phyloP scores from a whole-genome alignment of 2,113 vertebrate genomes.

The Cebus imitator region DNA sequence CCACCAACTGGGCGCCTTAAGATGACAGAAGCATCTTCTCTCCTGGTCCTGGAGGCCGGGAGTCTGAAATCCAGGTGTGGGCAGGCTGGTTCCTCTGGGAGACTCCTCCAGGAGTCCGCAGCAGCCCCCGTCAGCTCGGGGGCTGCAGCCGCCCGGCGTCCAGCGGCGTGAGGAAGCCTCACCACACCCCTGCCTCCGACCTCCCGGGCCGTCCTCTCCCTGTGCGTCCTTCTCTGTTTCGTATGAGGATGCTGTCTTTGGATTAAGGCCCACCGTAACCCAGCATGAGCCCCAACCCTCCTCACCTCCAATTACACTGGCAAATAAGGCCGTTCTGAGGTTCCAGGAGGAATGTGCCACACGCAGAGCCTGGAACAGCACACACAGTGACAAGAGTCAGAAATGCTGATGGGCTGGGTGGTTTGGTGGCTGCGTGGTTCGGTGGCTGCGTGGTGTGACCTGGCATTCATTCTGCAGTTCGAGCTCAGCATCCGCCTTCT shows the following conservation, averaged over 20 bases:
- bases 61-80: background rate
- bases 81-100: background rate
- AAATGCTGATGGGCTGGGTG: background rate
- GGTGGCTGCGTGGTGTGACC: accelerated
- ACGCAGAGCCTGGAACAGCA: background rate
- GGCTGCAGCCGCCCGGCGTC: background rate
- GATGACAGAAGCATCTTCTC: background rate
- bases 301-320: background rate
- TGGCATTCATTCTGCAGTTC: too few relatives aligned
- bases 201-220: background rate
- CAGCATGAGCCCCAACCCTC: background rate
- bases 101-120: accelerated
- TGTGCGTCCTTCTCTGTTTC: background rate
- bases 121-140: background rate
- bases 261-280: background rate
- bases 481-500: background rate
- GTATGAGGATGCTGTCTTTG: too few relatives aligned
- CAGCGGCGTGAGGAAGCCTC: background rate
- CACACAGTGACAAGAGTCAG: background rate
- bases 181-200: background rate
- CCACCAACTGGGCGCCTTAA: too few relatives aligned
- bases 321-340: background rate
- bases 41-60: background rate
- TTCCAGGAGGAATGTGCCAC: background rate
- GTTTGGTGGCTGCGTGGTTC: accelerated